Percentiles rank a stretch among this genome's conserved stretches.
Evolutionary conservation across 2,888 invertebrate genomes (phyloP).

Genomic region (Sphaeridia pumilis): DNA sequence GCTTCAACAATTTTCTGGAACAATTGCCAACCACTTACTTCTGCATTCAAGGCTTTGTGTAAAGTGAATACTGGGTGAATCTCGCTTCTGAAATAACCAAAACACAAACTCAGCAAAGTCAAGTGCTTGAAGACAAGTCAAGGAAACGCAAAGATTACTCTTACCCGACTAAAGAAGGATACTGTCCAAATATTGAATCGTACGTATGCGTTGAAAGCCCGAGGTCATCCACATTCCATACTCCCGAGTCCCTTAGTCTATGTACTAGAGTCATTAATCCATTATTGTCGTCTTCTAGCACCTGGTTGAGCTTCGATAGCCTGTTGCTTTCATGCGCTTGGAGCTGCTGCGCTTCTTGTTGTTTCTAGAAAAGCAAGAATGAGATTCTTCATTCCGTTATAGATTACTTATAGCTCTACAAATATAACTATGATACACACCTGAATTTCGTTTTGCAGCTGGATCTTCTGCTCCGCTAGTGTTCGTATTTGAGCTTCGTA

Average conservation of each 20-base stretch:
- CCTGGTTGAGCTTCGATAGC: conserved; percentile 8
- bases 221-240: conserved; percentile 28
- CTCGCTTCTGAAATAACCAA: neutral
- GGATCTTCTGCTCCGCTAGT: conserved; percentile 19
- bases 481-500: conserved; percentile 29
- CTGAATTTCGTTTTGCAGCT: conserved; percentile 20
- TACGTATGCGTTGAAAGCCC: conserved; percentile 20
- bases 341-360: neutral
- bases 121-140: neutral
- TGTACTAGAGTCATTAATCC: conserved; percentile 23
- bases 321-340: neutral
- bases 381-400: too few species aligned
- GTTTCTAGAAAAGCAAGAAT: too few species aligned
- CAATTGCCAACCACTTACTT: too few species aligned
- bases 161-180: conserved; percentile 28
- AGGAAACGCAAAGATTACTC: neutral
- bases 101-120: neutral
- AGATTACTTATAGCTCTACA: too few species aligned
- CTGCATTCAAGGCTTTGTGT: neutral
- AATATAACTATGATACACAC: too few species aligned
- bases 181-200: conserved; percentile 28
- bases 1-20: too few species aligned
- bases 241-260: conserved; percentile 25
- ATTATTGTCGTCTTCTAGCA: conserved; percentile 22
- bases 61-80: neutral